A percentile compares a stretch with the other conserved stretches of the same genome.
These are phyloP conservation scores for Anastatus disparis DNA, from an alignment of 1,140 invertebrate genomes.

Conservation along the genomic window DNA sequence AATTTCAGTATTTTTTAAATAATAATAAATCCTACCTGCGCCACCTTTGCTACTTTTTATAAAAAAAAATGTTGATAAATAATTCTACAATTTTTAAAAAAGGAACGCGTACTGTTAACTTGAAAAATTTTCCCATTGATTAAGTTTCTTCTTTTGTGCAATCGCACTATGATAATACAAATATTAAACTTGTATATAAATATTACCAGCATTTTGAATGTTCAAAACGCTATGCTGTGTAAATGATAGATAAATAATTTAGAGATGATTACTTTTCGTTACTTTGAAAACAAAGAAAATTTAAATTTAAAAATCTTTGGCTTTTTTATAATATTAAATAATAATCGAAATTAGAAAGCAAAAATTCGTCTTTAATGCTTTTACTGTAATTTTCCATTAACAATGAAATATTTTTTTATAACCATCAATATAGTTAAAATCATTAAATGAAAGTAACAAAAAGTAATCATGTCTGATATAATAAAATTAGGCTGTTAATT, in stretches of 20 bases:
- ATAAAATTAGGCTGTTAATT: conserved; percentile 15
- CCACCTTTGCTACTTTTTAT: conserved; percentile 19
- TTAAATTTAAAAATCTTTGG: no score
- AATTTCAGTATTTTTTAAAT: conserved; percentile 28
- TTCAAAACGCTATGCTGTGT: conserved; percentile 12
- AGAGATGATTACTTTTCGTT: neutral
- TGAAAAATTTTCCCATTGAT: neutral
- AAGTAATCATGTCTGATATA: neutral
- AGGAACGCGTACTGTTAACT: neutral
- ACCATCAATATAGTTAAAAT: no score
- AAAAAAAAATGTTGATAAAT: neutral
- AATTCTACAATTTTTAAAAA: neutral
- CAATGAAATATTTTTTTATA: no score
- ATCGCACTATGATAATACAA: no score
- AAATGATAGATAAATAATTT: neutral
- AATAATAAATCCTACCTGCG: conserved; percentile 5
- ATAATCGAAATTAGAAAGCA: no score
- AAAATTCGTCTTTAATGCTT: no score
- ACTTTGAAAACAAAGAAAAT: no score
- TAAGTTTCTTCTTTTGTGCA: neutral
- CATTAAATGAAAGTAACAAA: neutral
- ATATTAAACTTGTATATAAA: conserved; percentile 29
- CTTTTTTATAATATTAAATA: no score
- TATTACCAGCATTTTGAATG: conserved; percentile 13
- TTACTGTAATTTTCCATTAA: no score